Conservation (phyloP, 2,888 invertebrate genomes). For the Drosophila nr. fundita region DNA sequence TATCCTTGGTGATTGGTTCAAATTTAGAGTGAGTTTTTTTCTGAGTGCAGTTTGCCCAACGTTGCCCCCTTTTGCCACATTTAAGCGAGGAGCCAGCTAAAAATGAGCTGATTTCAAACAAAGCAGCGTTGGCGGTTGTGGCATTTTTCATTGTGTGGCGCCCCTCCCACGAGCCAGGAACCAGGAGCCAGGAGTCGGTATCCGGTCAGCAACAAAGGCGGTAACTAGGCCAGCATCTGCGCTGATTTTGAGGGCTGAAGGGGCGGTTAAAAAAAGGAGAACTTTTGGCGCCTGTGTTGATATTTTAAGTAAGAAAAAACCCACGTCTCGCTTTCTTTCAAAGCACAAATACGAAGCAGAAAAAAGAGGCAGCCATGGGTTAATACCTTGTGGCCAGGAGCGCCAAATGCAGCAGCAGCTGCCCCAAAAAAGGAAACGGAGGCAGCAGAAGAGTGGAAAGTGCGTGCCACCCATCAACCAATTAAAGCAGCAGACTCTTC, state of each 20-base stretch:
- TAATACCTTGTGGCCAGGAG: slow-evolving; percentile 31
- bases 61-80: slow-evolving; percentile 37
- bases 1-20: background rate
- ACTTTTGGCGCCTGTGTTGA: slow-evolving; percentile 67
- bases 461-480: slow-evolving; percentile 52
- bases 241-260: slow-evolving; percentile 47
- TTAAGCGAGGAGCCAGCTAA: slow-evolving; percentile 52
- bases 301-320: slow-evolving; percentile 46
- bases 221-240: slow-evolving; percentile 74
- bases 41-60: background rate
- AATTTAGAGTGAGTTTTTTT: background rate
- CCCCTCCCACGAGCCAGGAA: background rate
- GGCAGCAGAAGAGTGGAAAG: slow-evolving; percentile 15
- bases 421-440: background rate
- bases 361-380: slow-evolving; percentile 22
- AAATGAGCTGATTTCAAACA: slow-evolving; percentile 76
- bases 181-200: slow-evolving; percentile 27
- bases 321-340: slow-evolving; percentile 62
- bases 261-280: slow-evolving; percentile 4
- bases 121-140: slow-evolving; percentile 57
- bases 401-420: slow-evolving; percentile 7
- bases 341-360: slow-evolving; percentile 6
- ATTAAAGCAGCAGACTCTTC: slow-evolving; percentile 55
- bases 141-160: slow-evolving; percentile 65
- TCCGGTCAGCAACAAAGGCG: slow-evolving; percentile 71